phyloP scores from a whole-genome alignment of 2,797 vertebrate species.

The Pagetopsis macropterus region DNA sequence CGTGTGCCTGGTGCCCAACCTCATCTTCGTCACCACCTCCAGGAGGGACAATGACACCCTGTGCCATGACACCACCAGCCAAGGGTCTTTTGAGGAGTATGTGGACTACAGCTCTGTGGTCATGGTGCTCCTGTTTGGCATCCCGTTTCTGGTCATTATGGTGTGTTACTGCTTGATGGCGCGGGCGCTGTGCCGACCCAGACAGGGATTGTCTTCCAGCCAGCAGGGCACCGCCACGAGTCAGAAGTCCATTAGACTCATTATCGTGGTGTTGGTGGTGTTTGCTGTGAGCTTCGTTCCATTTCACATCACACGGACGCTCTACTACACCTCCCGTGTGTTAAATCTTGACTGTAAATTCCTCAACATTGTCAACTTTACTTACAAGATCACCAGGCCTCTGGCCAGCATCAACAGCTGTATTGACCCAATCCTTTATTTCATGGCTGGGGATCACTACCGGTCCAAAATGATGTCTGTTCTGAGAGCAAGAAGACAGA shows the following conservation, averaged over 20 bases:
- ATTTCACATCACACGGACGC: conserved; percentile 92
- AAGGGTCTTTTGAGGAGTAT: conserved; percentile 85
- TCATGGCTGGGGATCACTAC: conserved; percentile 91
- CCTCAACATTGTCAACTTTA: conserved; percentile 91
- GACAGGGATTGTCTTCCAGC: conserved; percentile 68
- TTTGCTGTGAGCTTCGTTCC: conserved; percentile 94
- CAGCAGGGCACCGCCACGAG: conserved; percentile 70
- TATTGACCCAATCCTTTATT: conserved; percentile 93
- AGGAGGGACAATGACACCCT: conserved; percentile 84
- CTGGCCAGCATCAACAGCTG: conserved; percentile 95
- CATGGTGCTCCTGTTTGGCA: conserved; percentile 90
- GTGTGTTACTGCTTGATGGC: conserved; percentile 93
- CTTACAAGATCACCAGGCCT: conserved; percentile 95
- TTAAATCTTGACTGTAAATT: conserved; percentile 82
- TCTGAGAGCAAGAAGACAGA: conserved; percentile 54
- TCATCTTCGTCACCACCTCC: conserved; percentile 92
- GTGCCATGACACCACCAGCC: conserved; percentile 93
- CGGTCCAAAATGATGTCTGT: conserved; percentile 79
- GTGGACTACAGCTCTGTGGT: conserved; percentile 89
- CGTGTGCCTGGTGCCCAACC: conserved; percentile 89
- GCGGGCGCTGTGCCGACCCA: conserved; percentile 81
- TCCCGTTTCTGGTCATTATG: conserved; percentile 90
- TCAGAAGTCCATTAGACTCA: conserved; percentile 89
- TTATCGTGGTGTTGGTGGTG: conserved; percentile 88
- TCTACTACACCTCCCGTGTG: conserved; percentile 93